Evolutionary conservation across 2,888 invertebrate species (phyloP), one percentile per base, ranked within the genome.

Genomic region (Agrochola macilenta): DNA sequence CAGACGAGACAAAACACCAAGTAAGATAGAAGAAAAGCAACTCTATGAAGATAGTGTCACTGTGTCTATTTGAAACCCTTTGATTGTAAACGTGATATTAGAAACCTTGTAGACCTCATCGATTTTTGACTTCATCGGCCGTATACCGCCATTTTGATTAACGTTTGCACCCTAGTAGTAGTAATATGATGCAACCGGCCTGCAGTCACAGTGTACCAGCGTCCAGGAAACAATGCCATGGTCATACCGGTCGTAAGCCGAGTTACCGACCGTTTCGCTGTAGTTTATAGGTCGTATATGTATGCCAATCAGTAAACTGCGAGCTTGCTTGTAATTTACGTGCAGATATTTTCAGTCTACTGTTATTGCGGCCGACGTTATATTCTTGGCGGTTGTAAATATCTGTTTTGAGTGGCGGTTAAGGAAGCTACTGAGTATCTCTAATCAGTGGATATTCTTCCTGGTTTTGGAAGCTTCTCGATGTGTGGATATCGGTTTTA

Each of bases 221-320:
- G 30, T 20, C 74, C 63, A 69, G 69, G n/a, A 73, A 79, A 80
- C 74, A 76, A 71, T 58, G 49, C 72, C 77, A 82, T 75, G 85
- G 87, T 81, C 85, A 77, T 58, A 64, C 26, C 46, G 66, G 26
- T 66, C 72, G 74, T 70, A 75, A 60, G n/a, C 68, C 30, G 69
- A 60, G 63, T 63, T 68, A 66, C 78, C 68, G 74, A 71, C 78
- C 72, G 74, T 87, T 84, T 75, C 69, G 76, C 78, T 69, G 70
- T 81, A 76, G 61, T 90, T 88, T 86, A 88, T 87, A 70, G 83
- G 64, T 77, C 79, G 74, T 81, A 73, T 78, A 79, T 78, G 69
- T 86, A 84, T 82, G 73, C 81, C 80, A 79, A 87, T 89, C 82
- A 79, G 80, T 81, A 78, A 82, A 86, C 84, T 78, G 76, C 80